Conservation (phyloP, 2,113 vertebrate genomes). For the Chascanopsetta lugubris region DNA sequence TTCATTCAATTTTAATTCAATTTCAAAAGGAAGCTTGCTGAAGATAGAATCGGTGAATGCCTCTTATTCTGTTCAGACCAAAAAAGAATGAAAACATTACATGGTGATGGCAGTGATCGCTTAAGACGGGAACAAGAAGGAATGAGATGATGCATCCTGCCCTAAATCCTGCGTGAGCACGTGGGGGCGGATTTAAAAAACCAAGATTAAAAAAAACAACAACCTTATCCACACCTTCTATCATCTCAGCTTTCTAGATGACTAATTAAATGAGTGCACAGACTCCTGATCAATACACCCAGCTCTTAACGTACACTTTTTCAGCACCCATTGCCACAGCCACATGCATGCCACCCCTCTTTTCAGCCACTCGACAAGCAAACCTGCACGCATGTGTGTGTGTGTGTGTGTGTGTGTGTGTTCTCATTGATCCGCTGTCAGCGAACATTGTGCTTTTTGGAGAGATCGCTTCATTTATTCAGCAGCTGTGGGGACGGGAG, state of each 20-base stretch:
- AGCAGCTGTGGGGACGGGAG: constrained; percentile 55
- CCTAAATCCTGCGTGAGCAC: background rate
- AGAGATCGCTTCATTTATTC: constrained; percentile 66
- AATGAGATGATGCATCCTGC: background rate
- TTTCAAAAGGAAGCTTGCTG: no score
- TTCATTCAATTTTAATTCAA: no score
- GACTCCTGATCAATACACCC: constrained; percentile 22
- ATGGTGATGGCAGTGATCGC: no score
- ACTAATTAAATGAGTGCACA: background rate
- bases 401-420: background rate
- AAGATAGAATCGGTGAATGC: no score
- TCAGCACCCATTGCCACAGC: constrained; percentile 28
- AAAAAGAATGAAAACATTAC: no score
- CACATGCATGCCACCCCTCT: constrained; percentile 25
- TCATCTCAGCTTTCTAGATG: no score
- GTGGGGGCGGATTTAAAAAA: background rate
- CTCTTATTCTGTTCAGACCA: no score
- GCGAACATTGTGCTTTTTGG: constrained; percentile 43
- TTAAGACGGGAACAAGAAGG: background rate
- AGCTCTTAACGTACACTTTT: background rate
- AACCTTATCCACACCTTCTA: background rate
- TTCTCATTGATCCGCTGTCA: constrained; percentile 56
- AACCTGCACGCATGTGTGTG: background rate
- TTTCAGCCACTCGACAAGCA: background rate
- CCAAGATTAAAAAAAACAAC: background rate